Base-by-base conservation (phyloP, 2,888 invertebrate genomes). In the Subacronicta megacephala region DNA sequence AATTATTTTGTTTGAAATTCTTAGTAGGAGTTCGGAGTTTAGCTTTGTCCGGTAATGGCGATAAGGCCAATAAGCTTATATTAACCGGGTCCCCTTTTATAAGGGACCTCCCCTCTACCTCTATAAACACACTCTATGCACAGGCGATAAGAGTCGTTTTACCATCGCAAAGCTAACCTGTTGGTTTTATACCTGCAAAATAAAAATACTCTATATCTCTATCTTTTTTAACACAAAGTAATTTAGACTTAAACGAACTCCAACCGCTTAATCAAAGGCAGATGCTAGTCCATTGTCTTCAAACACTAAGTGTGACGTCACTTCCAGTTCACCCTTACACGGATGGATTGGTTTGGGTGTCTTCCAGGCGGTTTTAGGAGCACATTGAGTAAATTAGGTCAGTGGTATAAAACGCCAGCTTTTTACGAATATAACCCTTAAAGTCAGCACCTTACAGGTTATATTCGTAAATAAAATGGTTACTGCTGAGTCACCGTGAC, bases 331-430 rank as follows among this genome's bases (percentile, higher is more conserved):
- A 47, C 59, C 31, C 37, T 43, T 45, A 44, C 44, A 38, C 47
- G 35, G 35, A 52, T 52, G 68, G 67, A 60, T 72, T 72, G 73
- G 69, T 31, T 72, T 68, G 73, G 73, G 36, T 40, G 62, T 49
- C 68, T 72, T 68, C 68, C 67, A 68, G 38, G 35, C 31, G 37
- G 41, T 49, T 65, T 35, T 46, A 45, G 66, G 68, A 67, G 44
- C 43, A 47, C 45, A 67, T 72, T 55, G 51, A 49, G 47, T 26
- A 36, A 72, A 61, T 41, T 55, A 29, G 74, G 74, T 62, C 63
- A 73, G 43, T 36, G 49, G 26, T 60, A 35, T 31, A 16, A 52
- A 10, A 16, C 37, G 36, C 6, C 44, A 40, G 33, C n/a, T 31
- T 43, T 63, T 31, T 40, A 49, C 29, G 16, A 9, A 20, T 33